Evolutionary conservation across 2,113 vertebrate species (phyloP), one percentile per base, ranked within the genome.

Genomic region (Microcebus lehilahytsara): DNA sequence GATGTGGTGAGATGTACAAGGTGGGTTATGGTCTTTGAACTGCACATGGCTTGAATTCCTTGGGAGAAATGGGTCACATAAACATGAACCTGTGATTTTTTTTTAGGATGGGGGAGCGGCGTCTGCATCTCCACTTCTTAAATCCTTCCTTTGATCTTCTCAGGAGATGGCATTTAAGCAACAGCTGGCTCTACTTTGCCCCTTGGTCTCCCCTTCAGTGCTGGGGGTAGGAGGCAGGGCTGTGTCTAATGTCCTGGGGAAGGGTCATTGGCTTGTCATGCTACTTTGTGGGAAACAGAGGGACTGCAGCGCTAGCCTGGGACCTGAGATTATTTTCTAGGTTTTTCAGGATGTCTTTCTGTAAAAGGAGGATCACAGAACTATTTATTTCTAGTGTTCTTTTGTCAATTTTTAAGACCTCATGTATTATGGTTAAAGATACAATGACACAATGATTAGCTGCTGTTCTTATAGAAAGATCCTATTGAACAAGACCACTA

Each of bases 81-180:
- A 69, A 12, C 34, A 34, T 16, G 67, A 90, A 25, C 27, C 74
- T 84, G 42, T 22, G 49, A 14, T 42, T 58, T 69, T 42, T 74
- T 74, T 91, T 93, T 51, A 74, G 67, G 51, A 37, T 30, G 6
- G 10, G 27, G 32, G 22, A 40, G 11, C 81, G 7, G 22, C 9
- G 17, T 37, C 40, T 81, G 46, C 46, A 6, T 71, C 51, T 89
- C 51, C 6, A 10, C 91, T 46, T 92, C n/a, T 37, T 46, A 58
- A 46, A 19, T 78, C 74, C 56, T 86, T 7, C 56, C 66, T 96
- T 75, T 94, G 81, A 80, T 91, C 86, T 89, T 92, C 85, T 46
- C 20, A 20, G 37, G 56, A 16, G 30, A 78, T 17, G 64, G 2
- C 53, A 20, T 7, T 58, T 69, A 53, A 58, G 49, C 20, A 92